Evolutionary conservation across 2,797 vertebrate genomes (phyloP).

Genomic region (Varecia variegata): DNA sequence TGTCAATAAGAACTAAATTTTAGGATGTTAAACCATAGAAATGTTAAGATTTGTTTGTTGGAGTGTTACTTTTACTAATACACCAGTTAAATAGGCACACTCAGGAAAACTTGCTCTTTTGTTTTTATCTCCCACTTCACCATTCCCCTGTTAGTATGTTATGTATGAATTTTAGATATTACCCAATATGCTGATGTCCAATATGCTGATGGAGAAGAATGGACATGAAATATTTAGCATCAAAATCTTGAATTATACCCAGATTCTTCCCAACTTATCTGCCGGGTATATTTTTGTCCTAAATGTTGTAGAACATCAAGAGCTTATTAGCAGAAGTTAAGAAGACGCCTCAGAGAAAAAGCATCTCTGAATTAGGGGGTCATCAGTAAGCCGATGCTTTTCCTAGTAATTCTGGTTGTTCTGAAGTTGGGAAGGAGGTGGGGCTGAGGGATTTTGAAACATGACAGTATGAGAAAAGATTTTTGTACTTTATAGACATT

Average conservation of each 20-base stretch:
- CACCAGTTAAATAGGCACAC: not conserved
- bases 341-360: not conserved
- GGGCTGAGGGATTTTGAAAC: not conserved
- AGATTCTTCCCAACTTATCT: not conserved
- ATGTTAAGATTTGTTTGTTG: not conserved
- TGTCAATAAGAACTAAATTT: constrained; percentile 15
- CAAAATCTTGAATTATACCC: not conserved
- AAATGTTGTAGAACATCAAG: constrained; percentile 1
- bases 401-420: not conserved
- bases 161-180: not conserved
- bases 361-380: not conserved
- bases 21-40: not conserved
- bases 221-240: not conserved
- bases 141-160: not conserved
- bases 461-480: not conserved
- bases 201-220: not conserved
- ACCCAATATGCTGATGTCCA: not conserved
- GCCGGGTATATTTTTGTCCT: not conserved
- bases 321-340: not conserved
- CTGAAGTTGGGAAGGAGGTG: not conserved
- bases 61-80: not conserved
- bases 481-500: not conserved
- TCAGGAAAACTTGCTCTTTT: not conserved
- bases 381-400: not conserved
- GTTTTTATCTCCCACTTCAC: not conserved